Evolutionary conservation across 2,888 invertebrate species (phyloP).

Genomic region (Lasioglossum villosulum): DNA sequence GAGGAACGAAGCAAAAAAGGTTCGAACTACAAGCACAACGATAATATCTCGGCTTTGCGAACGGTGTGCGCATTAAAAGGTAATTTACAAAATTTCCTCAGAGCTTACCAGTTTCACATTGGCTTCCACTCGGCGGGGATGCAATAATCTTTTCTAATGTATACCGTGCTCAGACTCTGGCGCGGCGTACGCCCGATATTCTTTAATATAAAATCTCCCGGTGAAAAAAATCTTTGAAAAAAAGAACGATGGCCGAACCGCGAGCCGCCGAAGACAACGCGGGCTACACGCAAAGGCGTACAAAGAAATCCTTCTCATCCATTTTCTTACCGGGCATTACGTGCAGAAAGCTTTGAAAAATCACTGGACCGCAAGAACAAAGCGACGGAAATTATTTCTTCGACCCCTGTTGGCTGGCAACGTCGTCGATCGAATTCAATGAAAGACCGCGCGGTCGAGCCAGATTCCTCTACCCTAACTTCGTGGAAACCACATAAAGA

Average conservation of each 20-base stretch:
- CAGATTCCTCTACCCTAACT: conserved; percentile 33
- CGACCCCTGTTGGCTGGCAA: conserved; percentile 13
- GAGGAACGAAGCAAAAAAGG: neutral
- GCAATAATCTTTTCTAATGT: neutral
- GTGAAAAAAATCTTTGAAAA: conserved; percentile 11
- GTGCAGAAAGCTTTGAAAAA: conserved; percentile 35
- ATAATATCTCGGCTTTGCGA: neutral
- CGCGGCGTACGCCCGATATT: neutral
- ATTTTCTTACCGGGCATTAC: conserved; percentile 32
- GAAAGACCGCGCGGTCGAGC: conserved; percentile 7
- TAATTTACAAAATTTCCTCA: neutral
- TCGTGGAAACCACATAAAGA: conserved; percentile 27
- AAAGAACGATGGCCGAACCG: neutral
- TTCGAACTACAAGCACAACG: neutral
- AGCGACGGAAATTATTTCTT: conserved; percentile 53
- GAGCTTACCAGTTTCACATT: neutral
- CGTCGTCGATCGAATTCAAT: conserved; percentile 37
- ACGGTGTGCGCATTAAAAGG: neutral
- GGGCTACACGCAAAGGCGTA: conserved; percentile 16
- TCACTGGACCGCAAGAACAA: conserved; percentile 44
- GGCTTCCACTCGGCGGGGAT: neutral
- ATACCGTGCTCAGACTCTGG: neutral
- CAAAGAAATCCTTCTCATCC: conserved; percentile 35
- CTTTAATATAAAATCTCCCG: conserved; percentile 9
- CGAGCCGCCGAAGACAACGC: neutral